Percentiles rank a stretch among this genome's conserved stretches.
Evolutionary conservation across 2,113 vertebrate genomes (phyloP).

Genomic region (Diphyllodes magnificus): DNA sequence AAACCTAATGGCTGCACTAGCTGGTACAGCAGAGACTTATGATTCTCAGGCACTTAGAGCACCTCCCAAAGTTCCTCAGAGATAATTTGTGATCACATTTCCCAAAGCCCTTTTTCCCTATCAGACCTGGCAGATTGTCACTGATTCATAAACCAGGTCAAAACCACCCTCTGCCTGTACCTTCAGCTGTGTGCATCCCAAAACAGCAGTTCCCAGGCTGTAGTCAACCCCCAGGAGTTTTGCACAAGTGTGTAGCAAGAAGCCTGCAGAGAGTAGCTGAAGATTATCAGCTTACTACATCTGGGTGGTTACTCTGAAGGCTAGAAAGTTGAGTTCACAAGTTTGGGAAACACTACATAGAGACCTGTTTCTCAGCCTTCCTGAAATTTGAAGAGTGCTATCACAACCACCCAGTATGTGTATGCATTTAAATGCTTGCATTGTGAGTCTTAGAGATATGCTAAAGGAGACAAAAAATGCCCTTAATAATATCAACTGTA

Average conservation of each 20-base stretch:
- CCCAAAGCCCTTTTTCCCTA: neutral
- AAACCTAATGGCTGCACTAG: neutral
- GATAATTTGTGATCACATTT: neutral
- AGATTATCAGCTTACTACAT: neutral
- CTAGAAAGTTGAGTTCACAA: neutral
- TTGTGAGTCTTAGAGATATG: neutral
- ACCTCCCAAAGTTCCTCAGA: neutral
- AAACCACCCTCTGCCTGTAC: neutral
- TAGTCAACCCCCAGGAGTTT: neutral
- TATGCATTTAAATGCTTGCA: neutral
- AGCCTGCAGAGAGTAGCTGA: neutral
- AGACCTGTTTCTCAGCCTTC: neutral
- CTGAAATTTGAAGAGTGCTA: neutral
- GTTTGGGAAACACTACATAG: neutral
- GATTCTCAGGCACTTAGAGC: neutral
- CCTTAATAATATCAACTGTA: neutral
- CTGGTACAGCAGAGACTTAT: neutral
- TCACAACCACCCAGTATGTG: neutral
- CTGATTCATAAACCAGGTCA: neutral
- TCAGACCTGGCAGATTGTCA: neutral
- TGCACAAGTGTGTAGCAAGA: neutral
- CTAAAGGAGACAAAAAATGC: neutral
- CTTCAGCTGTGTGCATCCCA: neutral
- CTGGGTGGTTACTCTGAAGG: neutral
- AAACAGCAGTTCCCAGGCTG: neutral